Evolutionary conservation across 2,888 invertebrate genomes (phyloP).

Genomic region (Drosophila subsilvestris): DNA sequence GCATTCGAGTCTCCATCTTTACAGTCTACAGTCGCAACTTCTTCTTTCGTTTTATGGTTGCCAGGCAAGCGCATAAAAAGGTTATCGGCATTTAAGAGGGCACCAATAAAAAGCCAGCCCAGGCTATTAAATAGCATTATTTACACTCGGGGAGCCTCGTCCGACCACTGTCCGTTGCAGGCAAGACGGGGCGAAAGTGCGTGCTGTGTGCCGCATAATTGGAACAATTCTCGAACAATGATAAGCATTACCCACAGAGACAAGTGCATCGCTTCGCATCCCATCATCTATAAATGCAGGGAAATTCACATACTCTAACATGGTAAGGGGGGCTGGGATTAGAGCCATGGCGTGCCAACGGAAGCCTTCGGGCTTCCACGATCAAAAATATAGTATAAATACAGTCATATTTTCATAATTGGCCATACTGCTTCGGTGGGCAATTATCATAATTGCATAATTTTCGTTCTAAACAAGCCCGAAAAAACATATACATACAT

Average conservation of each 20-base stretch:
- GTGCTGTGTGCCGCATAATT: constrained; percentile 75
- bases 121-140: constrained; percentile 69
- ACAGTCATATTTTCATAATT: constrained; percentile 67
- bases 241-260: constrained; percentile 52
- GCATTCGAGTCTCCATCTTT: constrained; percentile 57
- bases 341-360: constrained; percentile 42
- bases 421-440: constrained; percentile 66
- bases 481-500: constrained; percentile 38
- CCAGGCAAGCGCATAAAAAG: constrained; percentile 68
- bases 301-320: background rate
- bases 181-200: constrained; percentile 62
- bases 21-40: constrained; percentile 11
- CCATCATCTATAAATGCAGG: constrained; percentile 11
- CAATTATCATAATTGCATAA: constrained; percentile 79
- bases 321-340: constrained; percentile 18
- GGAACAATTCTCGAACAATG: constrained; percentile 68
- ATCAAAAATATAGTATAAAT: constrained; percentile 58
- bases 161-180: constrained; percentile 24
- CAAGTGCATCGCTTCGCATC: constrained; percentile 56
- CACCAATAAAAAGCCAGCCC: constrained; percentile 51
- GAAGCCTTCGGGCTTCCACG: constrained; percentile 27
- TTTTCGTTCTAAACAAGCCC: constrained; percentile 75
- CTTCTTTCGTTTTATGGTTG: constrained; percentile 60
- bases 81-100: constrained; percentile 76
- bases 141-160: constrained; percentile 36